Evolutionary conservation across 2,888 invertebrate genomes (phyloP), one percentile per base, ranked within the genome.

Genomic region (Lepidocyrtinus sp.): DNA sequence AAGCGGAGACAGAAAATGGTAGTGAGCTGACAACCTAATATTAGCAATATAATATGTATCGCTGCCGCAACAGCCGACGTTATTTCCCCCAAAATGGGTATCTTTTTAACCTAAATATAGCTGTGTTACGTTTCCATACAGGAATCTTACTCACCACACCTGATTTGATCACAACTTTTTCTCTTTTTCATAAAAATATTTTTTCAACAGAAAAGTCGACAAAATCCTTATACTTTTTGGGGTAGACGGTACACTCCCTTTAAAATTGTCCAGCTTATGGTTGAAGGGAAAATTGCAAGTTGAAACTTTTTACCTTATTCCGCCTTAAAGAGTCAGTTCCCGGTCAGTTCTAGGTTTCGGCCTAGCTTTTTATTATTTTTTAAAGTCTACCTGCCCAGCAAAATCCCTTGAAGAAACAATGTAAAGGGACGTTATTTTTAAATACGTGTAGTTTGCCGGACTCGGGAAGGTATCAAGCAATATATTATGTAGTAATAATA

Each of bases 281-380:
- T 82, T 81, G 83, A 82, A 75, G 82, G 74, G 85, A 85, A 85
- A 85, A 85, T 85, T 85, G 85, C 83, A 85, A 85, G 81, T 85
- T 83, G 82, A 84, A 83, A 83, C 82, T 67, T 83, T 72, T 78
- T 72, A 61, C 77, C 82, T 79, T 75, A 70, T 67, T 50, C 72
- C 75, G 25, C n/a, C 36, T 9, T 12, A 36, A 36, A 36, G 12
- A 36, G 36, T 19, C 45, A 0, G 19, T 27, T 36, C 36, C 36
- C 36, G 36, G 12, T 12, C n/a, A n/a, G n/a, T n/a, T 36, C 27
- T 69, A 27, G 62, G 46, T 50, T 27, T 78, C 72, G 62, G 55
- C n/a, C n/a, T n/a, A n/a, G 25, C 59, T 65, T 71, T 62, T 45
- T 55, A 36, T 36, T 36, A 36, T 55, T 27, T 50, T 61, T 65